These are phyloP conservation scores for Gadus chalcogrammus DNA, from an alignment of 2,113 vertebrate species.

Conservation along the genomic window DNA sequence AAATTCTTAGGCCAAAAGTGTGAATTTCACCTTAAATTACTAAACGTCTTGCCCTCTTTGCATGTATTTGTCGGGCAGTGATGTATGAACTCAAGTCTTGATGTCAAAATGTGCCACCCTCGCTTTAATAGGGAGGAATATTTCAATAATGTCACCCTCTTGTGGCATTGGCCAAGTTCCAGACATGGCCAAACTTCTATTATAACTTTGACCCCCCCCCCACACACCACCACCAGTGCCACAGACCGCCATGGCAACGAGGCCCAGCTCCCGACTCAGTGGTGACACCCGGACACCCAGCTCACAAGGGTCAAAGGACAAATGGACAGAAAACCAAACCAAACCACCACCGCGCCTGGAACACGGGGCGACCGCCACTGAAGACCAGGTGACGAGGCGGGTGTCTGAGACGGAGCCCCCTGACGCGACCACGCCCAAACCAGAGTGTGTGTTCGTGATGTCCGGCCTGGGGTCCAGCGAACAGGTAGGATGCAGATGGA, in stretches of 20 bases:
- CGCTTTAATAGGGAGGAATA: too few relatives aligned
- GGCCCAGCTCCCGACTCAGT: neutral
- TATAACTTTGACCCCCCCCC: neutral
- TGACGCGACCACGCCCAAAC: slow-evolving; percentile 7
- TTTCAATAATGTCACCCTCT: too few relatives aligned
- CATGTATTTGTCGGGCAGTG: too few relatives aligned
- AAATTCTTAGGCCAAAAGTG: too few relatives aligned
- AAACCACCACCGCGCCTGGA: slow-evolving; percentile 27
- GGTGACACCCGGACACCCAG: neutral
- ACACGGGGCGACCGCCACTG: slow-evolving; percentile 46
- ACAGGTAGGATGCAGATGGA: slow-evolving; percentile 51
- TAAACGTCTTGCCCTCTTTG: too few relatives aligned
- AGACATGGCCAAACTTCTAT: neutral
- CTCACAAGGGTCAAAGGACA: slow-evolving; percentile 1
- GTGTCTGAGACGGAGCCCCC: slow-evolving; percentile 7
- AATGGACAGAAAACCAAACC: neutral
- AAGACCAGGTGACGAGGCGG: neutral
- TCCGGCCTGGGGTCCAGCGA: slow-evolving; percentile 60
- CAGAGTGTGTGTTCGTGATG: slow-evolving; percentile 44
- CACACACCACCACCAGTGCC: neutral
- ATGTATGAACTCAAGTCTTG: too few relatives aligned
- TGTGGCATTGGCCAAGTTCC: neutral
- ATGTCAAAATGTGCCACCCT: too few relatives aligned
- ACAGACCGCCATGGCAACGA: slow-evolving; percentile 4
- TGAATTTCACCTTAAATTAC: too few relatives aligned